These are phyloP conservation scores for Nemotelus nigrinus DNA, from an alignment of 2,888 invertebrate species.

Conservation along the genomic window DNA sequence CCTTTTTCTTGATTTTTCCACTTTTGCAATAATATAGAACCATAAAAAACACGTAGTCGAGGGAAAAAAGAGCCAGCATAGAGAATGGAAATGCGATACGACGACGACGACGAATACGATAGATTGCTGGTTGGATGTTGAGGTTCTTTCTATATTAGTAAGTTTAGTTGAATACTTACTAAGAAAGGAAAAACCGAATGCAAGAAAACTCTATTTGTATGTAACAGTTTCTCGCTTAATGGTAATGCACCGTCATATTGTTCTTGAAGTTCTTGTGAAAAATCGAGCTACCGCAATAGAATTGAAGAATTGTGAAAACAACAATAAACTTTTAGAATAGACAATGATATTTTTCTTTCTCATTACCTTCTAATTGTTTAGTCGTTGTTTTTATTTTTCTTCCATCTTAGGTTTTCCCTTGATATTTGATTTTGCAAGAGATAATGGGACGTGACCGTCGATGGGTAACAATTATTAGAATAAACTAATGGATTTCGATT, in stretches of 20 bases:
- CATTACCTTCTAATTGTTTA: slow-evolving; percentile 22
- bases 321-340: slow-evolving; percentile 18
- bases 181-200: slow-evolving; percentile 11
- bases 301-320: not conserved
- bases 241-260: slow-evolving; percentile 24
- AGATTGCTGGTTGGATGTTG: no score
- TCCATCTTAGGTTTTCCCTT: not conserved
- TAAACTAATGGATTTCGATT: no score
- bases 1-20: slow-evolving; percentile 32
- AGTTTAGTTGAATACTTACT: not conserved
- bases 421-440: slow-evolving; percentile 2
- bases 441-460: not conserved
- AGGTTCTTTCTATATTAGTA: no score
- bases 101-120: no score
- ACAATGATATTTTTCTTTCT: slow-evolving; percentile 31
- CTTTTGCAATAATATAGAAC: slow-evolving; percentile 7
- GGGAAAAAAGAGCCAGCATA: no score
- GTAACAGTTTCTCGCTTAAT: slow-evolving; percentile 36
- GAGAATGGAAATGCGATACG: no score
- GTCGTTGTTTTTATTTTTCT: not conserved
- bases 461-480: not conserved
- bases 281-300: not conserved
- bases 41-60: not conserved
- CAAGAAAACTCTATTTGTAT: slow-evolving; percentile 13
- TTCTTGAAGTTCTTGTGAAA: slow-evolving; percentile 23